A percentile compares a stretch with the other conserved stretches of the same genome.
phyloP scores from a whole-genome alignment of 2,888 invertebrate species.

The Pollenia griseotomentosa region DNA sequence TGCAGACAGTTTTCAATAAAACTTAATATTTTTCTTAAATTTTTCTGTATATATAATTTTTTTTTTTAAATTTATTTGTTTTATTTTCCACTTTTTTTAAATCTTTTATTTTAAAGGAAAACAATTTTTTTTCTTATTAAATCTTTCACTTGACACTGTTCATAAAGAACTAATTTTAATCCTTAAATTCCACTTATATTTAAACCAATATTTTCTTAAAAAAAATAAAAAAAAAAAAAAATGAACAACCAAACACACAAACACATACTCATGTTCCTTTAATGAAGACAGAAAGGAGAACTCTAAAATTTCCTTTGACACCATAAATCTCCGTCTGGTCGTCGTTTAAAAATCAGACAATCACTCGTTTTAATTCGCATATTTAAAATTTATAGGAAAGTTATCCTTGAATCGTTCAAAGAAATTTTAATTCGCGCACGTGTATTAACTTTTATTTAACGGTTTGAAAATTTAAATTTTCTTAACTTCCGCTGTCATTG shows the following conservation, averaged over 20 bases:
- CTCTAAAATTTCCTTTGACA: conserved; percentile 48
- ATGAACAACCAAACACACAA: too few relatives aligned
- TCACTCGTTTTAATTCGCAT: conserved; percentile 17
- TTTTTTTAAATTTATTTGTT: not conserved
- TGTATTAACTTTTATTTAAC: conserved; percentile 39
- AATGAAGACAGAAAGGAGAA: not conserved
- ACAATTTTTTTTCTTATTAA: conserved; percentile 23
- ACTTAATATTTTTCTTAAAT: conserved; percentile 5
- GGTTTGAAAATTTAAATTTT: conserved; percentile 61
- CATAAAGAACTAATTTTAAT: conserved; percentile 66
- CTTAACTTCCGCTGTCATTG: conserved; percentile 41
- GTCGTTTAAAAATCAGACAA: not conserved
- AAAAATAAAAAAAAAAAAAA: too few relatives aligned
- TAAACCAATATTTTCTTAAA: conserved; percentile 33
- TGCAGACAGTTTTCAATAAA: too few relatives aligned
- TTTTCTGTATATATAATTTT: not conserved
- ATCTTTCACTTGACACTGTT: conserved; percentile 59
- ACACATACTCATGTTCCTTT: not conserved
- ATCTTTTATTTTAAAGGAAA: not conserved
- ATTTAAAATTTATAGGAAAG: not conserved
- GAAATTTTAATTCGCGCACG: conserved; percentile 37
- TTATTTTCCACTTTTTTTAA: conserved; percentile 2
- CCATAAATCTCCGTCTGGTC: conserved; percentile 34
- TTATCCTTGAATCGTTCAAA: conserved; percentile 49
- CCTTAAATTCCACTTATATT: conserved; percentile 57